Base-by-base conservation (phyloP, 92 coral and sea anemone species). In the Palythoa grandis region DNA sequence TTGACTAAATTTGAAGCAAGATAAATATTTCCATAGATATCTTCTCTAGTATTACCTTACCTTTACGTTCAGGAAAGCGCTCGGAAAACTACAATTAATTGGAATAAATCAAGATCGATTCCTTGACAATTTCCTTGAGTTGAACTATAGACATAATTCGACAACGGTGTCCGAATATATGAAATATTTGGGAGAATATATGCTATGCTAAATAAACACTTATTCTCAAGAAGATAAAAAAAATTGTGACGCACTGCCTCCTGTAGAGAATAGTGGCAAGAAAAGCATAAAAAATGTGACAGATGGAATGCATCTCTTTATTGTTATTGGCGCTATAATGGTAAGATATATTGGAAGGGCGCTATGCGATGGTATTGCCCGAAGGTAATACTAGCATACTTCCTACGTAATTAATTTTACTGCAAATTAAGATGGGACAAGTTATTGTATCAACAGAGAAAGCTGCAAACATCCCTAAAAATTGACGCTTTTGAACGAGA, bases 231-330 rank as follows among this genome's bases (percentile, higher is more conserved):
- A 19, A 39, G 72, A 67, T 20, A 67, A 20, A 72, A 29, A n/a
- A 58, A 58, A 14, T 58, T 58, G 65, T 19, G 13, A 72, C 56
- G 77, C 53, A 19, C 24, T 52, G 11, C 25, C 17, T 19, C 22
- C 3, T 23, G 19, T 19, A 43, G 25, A 72, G 77, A 72, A 72
- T 38, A 48, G 53, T 9, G 24, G 17, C 19, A 12, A 38, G 23
- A 19, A 22, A 48, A 72, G 77, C 13, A 50, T 9, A 20, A 72
- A 72, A 43, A 15, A 72, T 43, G 38, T 9, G 56, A 29, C 76
- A 71, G 76, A 71, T 35, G 76, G 25, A 72, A 72, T 40, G 77
- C 77, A 25, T 48, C 24, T 39, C 23, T 15, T 23, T 71, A 22
- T 7, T 3, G 22, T 47, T 71, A 39, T 70, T 29, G 15, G 48